phyloP scores from a whole-genome alignment of 2,888 invertebrate genomes.

The Sinopyrophorus schimmeli region DNA sequence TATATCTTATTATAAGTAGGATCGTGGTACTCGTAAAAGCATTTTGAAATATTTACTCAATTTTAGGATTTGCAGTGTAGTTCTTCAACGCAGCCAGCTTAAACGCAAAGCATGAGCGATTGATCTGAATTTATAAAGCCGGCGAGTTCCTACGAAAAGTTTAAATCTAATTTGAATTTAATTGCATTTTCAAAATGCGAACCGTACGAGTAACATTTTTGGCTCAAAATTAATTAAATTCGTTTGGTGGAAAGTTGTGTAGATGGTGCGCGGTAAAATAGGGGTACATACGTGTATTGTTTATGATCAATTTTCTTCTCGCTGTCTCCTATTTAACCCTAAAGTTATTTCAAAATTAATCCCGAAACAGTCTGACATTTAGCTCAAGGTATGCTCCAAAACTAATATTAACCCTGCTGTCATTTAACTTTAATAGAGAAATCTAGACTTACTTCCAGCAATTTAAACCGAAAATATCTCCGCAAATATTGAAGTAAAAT shows the following conservation, averaged over 20 bases:
- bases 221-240: constrained; percentile 15
- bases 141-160: no score
- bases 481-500: constrained; percentile 32
- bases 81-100: no score
- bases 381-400: constrained; percentile 22
- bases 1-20: no score
- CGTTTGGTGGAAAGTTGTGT: constrained; percentile 12
- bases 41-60: no score
- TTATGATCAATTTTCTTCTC: constrained; percentile 23
- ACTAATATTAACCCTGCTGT: constrained; percentile 28
- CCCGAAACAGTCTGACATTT: constrained; percentile 20
- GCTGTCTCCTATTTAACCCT: constrained; percentile 19
- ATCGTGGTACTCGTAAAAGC: no score
- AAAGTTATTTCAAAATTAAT: constrained; percentile 28
- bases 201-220: no score
- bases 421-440: constrained; percentile 26
- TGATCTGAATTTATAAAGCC: no score
- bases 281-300: constrained; percentile 22
- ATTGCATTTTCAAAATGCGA: no score
- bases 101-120: no score
- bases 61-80: no score
- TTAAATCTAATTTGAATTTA: no score
- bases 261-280: constrained; percentile 13
- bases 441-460: constrained; percentile 29
- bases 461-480: constrained; percentile 32